These are phyloP conservation scores for Plebejus argus DNA, from an alignment of 2,888 invertebrate genomes.

Conservation along the genomic window DNA sequence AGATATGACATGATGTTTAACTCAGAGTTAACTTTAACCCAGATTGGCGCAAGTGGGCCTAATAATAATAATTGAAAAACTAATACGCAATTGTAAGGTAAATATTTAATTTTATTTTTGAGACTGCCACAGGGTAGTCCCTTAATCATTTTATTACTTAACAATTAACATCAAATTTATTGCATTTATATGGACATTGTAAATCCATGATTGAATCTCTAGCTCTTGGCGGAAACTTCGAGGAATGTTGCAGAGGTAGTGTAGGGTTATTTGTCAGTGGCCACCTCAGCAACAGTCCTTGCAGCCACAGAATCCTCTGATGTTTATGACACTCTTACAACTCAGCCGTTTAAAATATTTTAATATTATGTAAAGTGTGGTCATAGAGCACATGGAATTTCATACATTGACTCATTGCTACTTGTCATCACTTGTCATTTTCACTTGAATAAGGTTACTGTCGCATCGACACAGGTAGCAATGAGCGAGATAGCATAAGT, in stretches of 20 bases:
- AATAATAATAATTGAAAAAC: background rate
- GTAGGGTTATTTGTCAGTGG: too few relatives aligned
- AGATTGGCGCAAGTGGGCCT: too few relatives aligned
- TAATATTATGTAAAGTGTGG: background rate
- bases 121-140: background rate
- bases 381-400: background rate
- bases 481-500: too few relatives aligned
- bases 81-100: background rate
- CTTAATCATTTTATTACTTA: background rate
- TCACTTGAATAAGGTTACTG: too few relatives aligned
- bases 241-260: background rate
- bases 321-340: background rate
- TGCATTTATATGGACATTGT: background rate
- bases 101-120: background rate
- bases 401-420: background rate
- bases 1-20: too few relatives aligned
- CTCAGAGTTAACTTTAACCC: too few relatives aligned
- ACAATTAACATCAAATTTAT: background rate
- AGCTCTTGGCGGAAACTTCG: background rate
- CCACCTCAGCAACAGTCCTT: too few relatives aligned
- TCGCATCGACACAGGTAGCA: too few relatives aligned
- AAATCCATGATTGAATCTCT: conserved; percentile 2
- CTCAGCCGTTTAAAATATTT: background rate
- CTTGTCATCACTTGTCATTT: background rate
- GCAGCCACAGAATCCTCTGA: background rate